Evolutionary conservation across 1,140 invertebrate genomes (phyloP).

Genomic region (Orchesella cincta): DNA sequence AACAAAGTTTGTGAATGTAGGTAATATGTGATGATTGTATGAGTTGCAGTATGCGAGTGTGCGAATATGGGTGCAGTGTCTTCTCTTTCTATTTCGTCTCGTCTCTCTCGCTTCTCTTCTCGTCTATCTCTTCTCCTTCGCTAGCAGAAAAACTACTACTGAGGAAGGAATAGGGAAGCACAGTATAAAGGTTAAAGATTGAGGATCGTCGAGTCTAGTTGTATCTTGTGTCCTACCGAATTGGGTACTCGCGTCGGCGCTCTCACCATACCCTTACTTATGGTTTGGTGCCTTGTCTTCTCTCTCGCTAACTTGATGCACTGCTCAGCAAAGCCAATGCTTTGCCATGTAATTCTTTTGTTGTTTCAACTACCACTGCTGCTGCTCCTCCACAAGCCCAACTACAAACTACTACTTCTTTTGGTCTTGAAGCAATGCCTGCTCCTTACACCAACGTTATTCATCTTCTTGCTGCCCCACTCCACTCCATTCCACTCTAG

Average conservation of each 20-base stretch:
- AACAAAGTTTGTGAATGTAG: background rate
- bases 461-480: background rate
- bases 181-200: slow-evolving; percentile 22
- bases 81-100: background rate
- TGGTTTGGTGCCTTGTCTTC: slow-evolving; percentile 10
- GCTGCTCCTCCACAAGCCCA: background rate
- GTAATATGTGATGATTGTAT: background rate
- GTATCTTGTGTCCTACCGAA: slow-evolving; percentile 30
- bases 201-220: slow-evolving; percentile 18
- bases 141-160: background rate
- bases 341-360: slow-evolving; percentile 9
- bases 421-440: background rate
- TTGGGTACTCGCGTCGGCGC: slow-evolving; percentile 29
- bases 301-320: background rate
- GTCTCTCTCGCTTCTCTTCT: background rate
- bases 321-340: background rate
- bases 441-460: background rate
- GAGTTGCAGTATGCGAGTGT: background rate
- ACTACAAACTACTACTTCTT: background rate
- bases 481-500: background rate
- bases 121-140: background rate
- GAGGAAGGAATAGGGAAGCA: slow-evolving; percentile 2
- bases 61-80: slow-evolving; percentile 8
- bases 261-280: slow-evolving; percentile 32
- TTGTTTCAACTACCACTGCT: background rate